A percentile compares a stretch with the other conserved stretches of the same genome.
These are phyloP conservation scores for Archivesica marissinica DNA, from an alignment of 1,140 invertebrate species.

Conservation along the genomic window DNA sequence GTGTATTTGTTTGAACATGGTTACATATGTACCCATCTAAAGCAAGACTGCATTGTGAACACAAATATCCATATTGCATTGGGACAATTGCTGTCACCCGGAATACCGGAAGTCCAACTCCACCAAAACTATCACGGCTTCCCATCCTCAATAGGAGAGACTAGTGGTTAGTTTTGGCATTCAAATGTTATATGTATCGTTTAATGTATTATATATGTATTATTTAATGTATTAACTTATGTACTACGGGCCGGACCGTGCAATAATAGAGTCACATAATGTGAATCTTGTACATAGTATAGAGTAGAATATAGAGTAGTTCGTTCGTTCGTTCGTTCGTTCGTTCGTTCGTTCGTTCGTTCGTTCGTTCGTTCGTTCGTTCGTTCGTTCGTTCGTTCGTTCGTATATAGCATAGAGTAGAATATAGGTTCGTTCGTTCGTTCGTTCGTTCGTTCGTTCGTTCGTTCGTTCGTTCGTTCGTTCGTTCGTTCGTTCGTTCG, in stretches of 20 bases:
- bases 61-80: too few relatives aligned
- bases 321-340: neutral
- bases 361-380: constrained; percentile 4
- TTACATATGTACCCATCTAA: too few relatives aligned
- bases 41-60: too few relatives aligned
- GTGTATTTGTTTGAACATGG: too few relatives aligned
- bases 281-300: constrained; percentile 51
- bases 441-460: neutral
- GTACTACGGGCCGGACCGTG: constrained; percentile 47
- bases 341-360: neutral
- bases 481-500: too few relatives aligned
- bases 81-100: too few relatives aligned
- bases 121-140: too few relatives aligned
- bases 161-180: neutral
- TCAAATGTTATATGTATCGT: neutral
- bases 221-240: neutral
- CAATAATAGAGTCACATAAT: constrained; percentile 41
- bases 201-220: too few relatives aligned
- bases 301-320: neutral
- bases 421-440: too few relatives aligned
- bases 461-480: neutral
- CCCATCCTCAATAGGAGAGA: too few relatives aligned
- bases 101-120: too few relatives aligned
- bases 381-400: constrained; percentile 23
- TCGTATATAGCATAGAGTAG: neutral